Conservation (phyloP, 2,888 invertebrate species). For the Rotaria magnacalcarata region DNA sequence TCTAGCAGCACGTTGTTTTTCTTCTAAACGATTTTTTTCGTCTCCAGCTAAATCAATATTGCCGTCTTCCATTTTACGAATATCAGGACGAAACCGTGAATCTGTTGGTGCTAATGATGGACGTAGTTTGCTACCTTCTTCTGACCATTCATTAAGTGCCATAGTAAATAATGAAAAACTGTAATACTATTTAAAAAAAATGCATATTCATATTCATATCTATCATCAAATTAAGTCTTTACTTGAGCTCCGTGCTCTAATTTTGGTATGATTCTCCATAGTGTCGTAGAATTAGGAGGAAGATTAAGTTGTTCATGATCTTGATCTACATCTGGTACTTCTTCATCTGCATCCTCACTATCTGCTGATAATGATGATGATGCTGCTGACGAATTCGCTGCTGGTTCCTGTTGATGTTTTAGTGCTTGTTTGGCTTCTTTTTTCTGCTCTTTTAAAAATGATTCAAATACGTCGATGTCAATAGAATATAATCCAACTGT, state of each 20-base stretch:
- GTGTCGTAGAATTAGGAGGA: conserved; percentile 70
- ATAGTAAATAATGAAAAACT: conserved; percentile 87
- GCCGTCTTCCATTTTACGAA: conserved; percentile 71
- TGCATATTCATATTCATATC: conserved; percentile 27
- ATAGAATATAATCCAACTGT: conserved; percentile 64
- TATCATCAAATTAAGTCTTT: conserved; percentile 50
- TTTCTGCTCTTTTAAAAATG: conserved; percentile 48
- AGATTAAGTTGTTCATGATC: conserved; percentile 46
- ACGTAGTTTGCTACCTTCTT: conserved; percentile 65
- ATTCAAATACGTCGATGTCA: conserved; percentile 51
- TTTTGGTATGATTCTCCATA: conserved; percentile 78
- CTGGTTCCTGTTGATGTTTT: conserved; percentile 56
- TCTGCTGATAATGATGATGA: neutral
- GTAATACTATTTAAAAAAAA: conserved; percentile 69
- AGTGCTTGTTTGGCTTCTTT: conserved; percentile 60
- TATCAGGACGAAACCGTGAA: conserved; percentile 80
- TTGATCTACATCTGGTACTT: conserved; percentile 49
- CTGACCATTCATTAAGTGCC: conserved; percentile 78
- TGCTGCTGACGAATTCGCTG: conserved; percentile 52
- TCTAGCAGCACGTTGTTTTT: conserved; percentile 43
- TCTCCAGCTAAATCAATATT: conserved; percentile 36
- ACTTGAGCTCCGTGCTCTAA: conserved; percentile 76
- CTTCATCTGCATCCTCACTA: conserved; percentile 45
- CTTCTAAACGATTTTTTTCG: conserved; percentile 44
- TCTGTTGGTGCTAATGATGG: conserved; percentile 85